Conservation (phyloP, 1,140 invertebrate species). For the Helicoverpa zea region DNA sequence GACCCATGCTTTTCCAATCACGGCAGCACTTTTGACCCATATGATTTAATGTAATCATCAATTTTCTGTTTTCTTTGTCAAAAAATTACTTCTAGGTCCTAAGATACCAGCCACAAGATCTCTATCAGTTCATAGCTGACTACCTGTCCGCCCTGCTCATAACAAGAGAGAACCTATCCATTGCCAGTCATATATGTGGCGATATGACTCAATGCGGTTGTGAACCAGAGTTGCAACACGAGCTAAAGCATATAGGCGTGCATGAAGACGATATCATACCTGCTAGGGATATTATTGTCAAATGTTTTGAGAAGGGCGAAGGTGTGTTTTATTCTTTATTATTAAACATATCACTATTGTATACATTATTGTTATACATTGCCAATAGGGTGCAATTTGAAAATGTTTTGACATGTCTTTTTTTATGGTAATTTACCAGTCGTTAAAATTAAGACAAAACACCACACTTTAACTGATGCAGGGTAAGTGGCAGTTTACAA, state of each 20-base stretch:
- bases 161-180: slow-evolving; percentile 86
- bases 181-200: slow-evolving; percentile 64
- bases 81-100: slow-evolving; percentile 76
- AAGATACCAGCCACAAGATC: slow-evolving; percentile 86
- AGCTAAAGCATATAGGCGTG: slow-evolving; percentile 62
- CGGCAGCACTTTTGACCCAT: too few relatives aligned
- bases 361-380: too few relatives aligned
- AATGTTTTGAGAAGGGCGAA: slow-evolving; percentile 60
- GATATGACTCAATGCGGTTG: slow-evolving; percentile 59
- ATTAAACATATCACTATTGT: too few relatives aligned
- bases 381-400: too few relatives aligned
- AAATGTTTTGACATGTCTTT: too few relatives aligned
- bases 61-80: not conserved
- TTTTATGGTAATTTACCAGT: too few relatives aligned
- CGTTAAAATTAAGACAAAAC: too few relatives aligned
- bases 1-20: too few relatives aligned
- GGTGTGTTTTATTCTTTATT: slow-evolving; percentile 53
- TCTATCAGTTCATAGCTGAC: slow-evolving; percentile 89
- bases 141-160: slow-evolving; percentile 89
- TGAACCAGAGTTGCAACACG: slow-evolving; percentile 59
- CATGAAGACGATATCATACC: slow-evolving; percentile 56
- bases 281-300: slow-evolving; percentile 59
- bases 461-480: too few relatives aligned
- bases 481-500: too few relatives aligned
- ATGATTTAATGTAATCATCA: too few relatives aligned